Percentiles rank a stretch among this genome's conserved stretches.
Conservation (phyloP, 2,888 invertebrate genomes). For the Nasonia oneida region DNA sequence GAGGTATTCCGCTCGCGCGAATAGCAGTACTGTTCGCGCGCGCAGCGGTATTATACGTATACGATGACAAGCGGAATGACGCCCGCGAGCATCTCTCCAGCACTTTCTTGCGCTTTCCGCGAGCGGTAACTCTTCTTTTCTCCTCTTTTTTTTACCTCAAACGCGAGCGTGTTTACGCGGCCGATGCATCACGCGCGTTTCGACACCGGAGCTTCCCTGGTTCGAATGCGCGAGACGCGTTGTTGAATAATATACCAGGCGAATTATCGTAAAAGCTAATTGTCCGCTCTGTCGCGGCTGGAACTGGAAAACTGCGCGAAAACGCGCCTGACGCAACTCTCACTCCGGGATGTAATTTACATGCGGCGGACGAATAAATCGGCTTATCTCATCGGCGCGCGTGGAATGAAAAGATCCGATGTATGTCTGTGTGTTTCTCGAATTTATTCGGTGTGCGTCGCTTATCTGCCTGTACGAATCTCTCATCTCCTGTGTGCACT, state of each 20-base stretch:
- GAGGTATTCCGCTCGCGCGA: not conserved
- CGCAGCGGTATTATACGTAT: not conserved
- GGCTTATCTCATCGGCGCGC: constrained; percentile 1
- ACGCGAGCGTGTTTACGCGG: not conserved
- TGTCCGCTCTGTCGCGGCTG: not conserved
- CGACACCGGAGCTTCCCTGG: not conserved
- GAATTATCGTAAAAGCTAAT: not conserved
- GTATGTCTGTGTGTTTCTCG: not conserved
- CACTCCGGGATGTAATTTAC: not conserved
- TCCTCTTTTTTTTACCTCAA: not conserved
- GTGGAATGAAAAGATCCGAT: not conserved
- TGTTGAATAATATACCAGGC: not conserved
- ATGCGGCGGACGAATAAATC: constrained; percentile 2
- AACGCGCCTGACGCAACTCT: not conserved
- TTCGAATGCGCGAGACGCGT: not conserved
- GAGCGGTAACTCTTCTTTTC: constrained; percentile 4
- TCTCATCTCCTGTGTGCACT: not conserved
- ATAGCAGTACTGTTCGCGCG: not conserved
- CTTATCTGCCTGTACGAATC: constrained; percentile 25
- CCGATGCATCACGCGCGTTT: not conserved
- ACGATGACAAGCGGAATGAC: constrained; percentile 29
- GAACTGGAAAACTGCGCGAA: not conserved
- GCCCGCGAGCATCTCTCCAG: not conserved
- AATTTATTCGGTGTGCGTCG: constrained; percentile 6
- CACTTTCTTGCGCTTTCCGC: constrained; percentile 11